Conservation (phyloP, 1,140 invertebrate species). For the Diachasma alloeum region DNA sequence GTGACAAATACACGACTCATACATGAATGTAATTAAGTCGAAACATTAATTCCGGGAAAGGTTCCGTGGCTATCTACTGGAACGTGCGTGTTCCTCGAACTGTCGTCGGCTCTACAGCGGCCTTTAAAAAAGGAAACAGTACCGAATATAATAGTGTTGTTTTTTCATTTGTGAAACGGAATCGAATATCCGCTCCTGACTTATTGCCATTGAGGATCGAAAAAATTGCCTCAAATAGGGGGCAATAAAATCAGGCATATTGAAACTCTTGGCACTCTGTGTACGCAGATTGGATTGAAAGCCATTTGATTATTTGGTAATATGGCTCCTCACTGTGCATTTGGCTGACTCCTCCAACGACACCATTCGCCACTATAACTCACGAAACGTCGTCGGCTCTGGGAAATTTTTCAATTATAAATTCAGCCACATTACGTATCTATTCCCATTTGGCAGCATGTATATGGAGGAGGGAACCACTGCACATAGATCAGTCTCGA, state of each 20-base stretch:
- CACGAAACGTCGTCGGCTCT: slow-evolving; percentile 8
- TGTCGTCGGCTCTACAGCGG: not conserved
- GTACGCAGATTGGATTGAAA: not conserved
- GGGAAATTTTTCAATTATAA: slow-evolving; percentile 38
- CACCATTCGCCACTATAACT: not conserved
- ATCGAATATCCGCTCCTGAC: not conserved
- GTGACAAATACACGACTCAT: slow-evolving; percentile 52
- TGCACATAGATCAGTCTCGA: slow-evolving; percentile 25
- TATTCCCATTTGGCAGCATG: slow-evolving; percentile 1
- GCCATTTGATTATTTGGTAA: slow-evolving; percentile 9
- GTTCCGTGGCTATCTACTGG: slow-evolving; percentile 33
- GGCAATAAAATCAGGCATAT: slow-evolving; percentile 5
- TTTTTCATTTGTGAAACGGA: not conserved
- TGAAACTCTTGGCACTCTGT: not conserved
- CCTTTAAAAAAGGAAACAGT: slow-evolving; percentile 28
- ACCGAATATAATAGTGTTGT: not conserved
- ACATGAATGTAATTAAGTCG: slow-evolving; percentile 48
- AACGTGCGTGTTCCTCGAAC: slow-evolving; percentile 8
- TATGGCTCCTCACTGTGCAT: not conserved
- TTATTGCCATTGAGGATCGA: not conserved
- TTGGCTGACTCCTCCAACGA: not conserved
- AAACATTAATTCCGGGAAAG: slow-evolving; percentile 45
- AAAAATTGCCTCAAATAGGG: not conserved
- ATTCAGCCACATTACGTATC: slow-evolving; percentile 33
- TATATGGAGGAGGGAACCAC: slow-evolving; percentile 13